Conservation (phyloP, 2,888 invertebrate species). For the Atethmia centrago region DNA sequence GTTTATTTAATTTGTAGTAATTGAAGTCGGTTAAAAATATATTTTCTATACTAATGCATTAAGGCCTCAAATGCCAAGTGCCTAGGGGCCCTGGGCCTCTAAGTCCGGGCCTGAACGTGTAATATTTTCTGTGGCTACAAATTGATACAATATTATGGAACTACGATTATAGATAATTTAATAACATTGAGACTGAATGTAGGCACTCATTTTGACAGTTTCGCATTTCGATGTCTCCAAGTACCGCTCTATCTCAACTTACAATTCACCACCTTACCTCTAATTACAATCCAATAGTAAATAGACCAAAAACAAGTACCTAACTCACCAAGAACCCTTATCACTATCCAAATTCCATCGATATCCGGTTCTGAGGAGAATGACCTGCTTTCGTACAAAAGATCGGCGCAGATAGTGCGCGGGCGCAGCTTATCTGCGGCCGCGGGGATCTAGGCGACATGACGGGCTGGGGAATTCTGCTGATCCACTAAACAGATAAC, state of each 20-base stretch:
- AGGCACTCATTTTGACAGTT: background rate
- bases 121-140: background rate
- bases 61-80: no score
- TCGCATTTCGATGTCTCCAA: background rate
- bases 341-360: slow-evolving; percentile 63
- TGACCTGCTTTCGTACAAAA: slow-evolving; percentile 69
- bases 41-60: no score
- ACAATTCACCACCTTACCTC: background rate
- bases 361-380: slow-evolving; percentile 67
- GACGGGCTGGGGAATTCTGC: slow-evolving; percentile 63
- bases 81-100: no score
- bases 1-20: no score
- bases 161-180: background rate
- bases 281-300: slow-evolving; percentile 41
- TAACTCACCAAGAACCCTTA: slow-evolving; percentile 50
- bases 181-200: background rate
- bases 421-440: slow-evolving; percentile 59
- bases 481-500: slow-evolving; percentile 61
- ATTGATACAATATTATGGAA: background rate
- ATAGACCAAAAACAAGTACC: slow-evolving; percentile 33
- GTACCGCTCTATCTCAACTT: background rate
- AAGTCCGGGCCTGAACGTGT: no score
- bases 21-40: no score
- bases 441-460: slow-evolving; percentile 66
- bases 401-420: slow-evolving; percentile 65